phyloP scores from a whole-genome alignment of 2,888 invertebrate species.

The Xanthia togata region DNA sequence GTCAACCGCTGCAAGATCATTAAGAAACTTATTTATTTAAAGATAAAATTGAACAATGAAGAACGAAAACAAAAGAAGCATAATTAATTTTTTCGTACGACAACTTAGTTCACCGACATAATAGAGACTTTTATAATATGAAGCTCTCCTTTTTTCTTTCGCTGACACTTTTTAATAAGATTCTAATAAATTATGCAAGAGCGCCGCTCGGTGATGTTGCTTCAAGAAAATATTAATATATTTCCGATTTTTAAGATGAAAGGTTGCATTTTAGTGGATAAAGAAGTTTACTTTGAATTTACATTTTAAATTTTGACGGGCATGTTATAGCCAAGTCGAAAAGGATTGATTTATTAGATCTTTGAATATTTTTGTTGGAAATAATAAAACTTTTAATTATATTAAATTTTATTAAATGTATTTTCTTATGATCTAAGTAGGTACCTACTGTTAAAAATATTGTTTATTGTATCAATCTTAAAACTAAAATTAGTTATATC shows the following conservation, averaged over 20 bases:
- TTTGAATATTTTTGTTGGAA: not conserved
- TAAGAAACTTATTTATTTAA: slow-evolving; percentile 46
- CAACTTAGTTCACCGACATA: slow-evolving; percentile 76
- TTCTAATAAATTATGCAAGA: slow-evolving; percentile 86
- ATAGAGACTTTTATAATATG: slow-evolving; percentile 78
- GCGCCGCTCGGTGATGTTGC: slow-evolving; percentile 74
- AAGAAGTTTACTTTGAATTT: slow-evolving; percentile 30
- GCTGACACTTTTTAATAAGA: slow-evolving; percentile 87
- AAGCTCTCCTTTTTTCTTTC: slow-evolving; percentile 76
- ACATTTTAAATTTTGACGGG: slow-evolving; percentile 28
- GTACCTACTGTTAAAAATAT: not conserved
- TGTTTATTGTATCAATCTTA: not conserved
- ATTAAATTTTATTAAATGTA: no score
- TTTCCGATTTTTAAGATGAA: slow-evolving; percentile 57
- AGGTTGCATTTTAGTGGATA: slow-evolving; percentile 44
- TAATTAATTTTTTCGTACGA: slow-evolving; percentile 79
- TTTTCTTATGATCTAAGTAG: not conserved
- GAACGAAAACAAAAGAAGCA: slow-evolving; percentile 62
- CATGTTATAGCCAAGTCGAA: not conserved
- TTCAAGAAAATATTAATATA: slow-evolving; percentile 70
- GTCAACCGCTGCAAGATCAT: slow-evolving; percentile 25
- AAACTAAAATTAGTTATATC: not conserved
- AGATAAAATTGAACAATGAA: slow-evolving; percentile 51
- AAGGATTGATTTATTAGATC: not conserved
- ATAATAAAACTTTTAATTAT: not conserved